Evolutionary conservation across 2,888 invertebrate species (phyloP).

Genomic region (Caenorhabditis sinica): DNA sequence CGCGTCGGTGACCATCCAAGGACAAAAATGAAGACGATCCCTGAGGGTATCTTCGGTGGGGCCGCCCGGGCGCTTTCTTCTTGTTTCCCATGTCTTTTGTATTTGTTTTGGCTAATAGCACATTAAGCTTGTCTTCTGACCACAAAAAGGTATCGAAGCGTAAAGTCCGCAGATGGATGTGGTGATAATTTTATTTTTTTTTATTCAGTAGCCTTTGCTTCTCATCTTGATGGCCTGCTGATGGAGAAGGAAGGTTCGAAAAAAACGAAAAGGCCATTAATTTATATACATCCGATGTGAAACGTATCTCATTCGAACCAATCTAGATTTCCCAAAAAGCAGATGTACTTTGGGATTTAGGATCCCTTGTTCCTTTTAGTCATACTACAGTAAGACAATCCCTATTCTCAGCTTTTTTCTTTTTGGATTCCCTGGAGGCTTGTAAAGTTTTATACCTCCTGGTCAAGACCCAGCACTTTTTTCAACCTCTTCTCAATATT

Average conservation of each 20-base stretch:
- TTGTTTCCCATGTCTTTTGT: conserved; percentile 65
- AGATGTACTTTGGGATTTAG: not conserved
- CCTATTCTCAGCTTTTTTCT: not conserved
- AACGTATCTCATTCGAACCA: not conserved
- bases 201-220: conserved; percentile 9
- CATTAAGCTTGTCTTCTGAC: conserved; percentile 54
- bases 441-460: conserved; percentile 36
- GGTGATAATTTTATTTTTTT: conserved; percentile 62
- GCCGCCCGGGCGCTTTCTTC: conserved; percentile 2
- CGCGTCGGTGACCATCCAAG: conserved; percentile 71
- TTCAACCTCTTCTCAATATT: conserved; percentile 42
- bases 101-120: conserved; percentile 67
- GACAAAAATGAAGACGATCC: conserved; percentile 54
- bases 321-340: conserved; percentile 8
- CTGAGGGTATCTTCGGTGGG: conserved; percentile 3
- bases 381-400: not conserved
- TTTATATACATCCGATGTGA: conserved; percentile 18
- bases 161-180: conserved; percentile 64
- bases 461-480: conserved; percentile 52
- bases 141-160: conserved; percentile 54
- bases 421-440: conserved; percentile 4
- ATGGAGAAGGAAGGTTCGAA: conserved; percentile 8
- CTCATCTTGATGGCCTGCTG: conserved; percentile 17
- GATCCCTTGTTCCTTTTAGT: not conserved
- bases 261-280: conserved; percentile 1